Evolutionary conservation across 2,113 vertebrate species (phyloP), one percentile per base, ranked within the genome.

Genomic region (Meriones unguiculatus): DNA sequence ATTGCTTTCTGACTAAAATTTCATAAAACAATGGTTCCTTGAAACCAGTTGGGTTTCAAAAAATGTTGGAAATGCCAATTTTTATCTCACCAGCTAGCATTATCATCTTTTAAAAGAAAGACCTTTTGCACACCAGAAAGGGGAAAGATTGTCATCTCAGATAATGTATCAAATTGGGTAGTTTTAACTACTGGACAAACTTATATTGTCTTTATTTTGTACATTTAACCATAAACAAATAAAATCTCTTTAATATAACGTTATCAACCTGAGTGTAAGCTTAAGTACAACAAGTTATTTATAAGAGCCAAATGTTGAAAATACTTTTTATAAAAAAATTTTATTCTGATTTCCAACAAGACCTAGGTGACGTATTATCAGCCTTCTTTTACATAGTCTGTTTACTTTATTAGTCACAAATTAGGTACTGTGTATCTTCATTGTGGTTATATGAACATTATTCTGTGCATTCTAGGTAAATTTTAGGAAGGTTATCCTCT

Each of bases 1-100:
- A 75, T 96, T 87, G 93, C 25, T 92, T 32, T 5, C 57, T 87
- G 65, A 86, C 52, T 81, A 65, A 91, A 93, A 92, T 84, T 91
- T 35, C 52, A 57, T 90, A 69, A 80, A 93, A 76, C 4, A 72
- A 11, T 90, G 14, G 30, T 90, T 95, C 24, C 52, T 46, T 88
- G 54, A 93, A 32, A 91, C 30, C 28, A 93, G 28, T 93, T 92
- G 57, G 46, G 41, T 95, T 77, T 92, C n/a, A 35, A 93, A 84
- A 95, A 81, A 93, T 87, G 2, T 82, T 81, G 14, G 57, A 54
- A 92, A 54, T 64, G 84, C 35, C 28, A 62, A 13, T 73, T 80
- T 85, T 90, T 65, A 41, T 81, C 14, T 90, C 14, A 81, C 92
- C 67, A 91, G 28, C 35, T 94, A 41, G 65, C 25, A 70, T 90